Evolutionary conservation across 2,888 invertebrate genomes (phyloP).

Genomic region (Chromoteleia sp.): DNA sequence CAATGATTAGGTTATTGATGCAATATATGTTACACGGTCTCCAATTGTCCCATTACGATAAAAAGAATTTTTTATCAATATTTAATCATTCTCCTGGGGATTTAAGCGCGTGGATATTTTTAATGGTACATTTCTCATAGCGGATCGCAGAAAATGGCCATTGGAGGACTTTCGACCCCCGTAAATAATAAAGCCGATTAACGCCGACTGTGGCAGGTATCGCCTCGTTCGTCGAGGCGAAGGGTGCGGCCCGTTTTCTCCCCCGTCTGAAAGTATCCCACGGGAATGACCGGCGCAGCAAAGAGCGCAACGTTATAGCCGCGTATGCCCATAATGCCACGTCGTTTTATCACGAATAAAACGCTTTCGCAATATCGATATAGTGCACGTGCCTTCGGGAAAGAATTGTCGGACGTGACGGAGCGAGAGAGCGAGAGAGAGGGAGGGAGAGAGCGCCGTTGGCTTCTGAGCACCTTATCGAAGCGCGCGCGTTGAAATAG

Average conservation of each 20-base stretch:
- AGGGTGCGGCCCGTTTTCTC: constrained; percentile 42
- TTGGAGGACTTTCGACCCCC: constrained; percentile 45
- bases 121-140: constrained; percentile 14
- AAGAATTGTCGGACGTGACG: constrained; percentile 54
- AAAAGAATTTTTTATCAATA: neutral
- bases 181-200: constrained; percentile 67
- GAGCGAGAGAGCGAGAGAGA: no score
- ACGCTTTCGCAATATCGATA: constrained; percentile 65
- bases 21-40: neutral
- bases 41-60: neutral
- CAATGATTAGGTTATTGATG: no score
- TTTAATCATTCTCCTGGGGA: constrained; percentile 15
- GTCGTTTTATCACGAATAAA: constrained; percentile 67
- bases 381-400: constrained; percentile 59
- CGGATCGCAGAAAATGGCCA: constrained; percentile 28
- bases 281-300: constrained; percentile 53
- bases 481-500: constrained; percentile 51
- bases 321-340: constrained; percentile 49
- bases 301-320: constrained; percentile 48
- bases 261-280: constrained; percentile 32
- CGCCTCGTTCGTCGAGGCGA: constrained; percentile 1
- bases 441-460: constrained; percentile 34
- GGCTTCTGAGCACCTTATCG: constrained; percentile 46
- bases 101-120: constrained; percentile 20
- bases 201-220: constrained; percentile 43